Conservation (phyloP, 2,888 invertebrate genomes). For the Drosophila seclusa region DNA sequence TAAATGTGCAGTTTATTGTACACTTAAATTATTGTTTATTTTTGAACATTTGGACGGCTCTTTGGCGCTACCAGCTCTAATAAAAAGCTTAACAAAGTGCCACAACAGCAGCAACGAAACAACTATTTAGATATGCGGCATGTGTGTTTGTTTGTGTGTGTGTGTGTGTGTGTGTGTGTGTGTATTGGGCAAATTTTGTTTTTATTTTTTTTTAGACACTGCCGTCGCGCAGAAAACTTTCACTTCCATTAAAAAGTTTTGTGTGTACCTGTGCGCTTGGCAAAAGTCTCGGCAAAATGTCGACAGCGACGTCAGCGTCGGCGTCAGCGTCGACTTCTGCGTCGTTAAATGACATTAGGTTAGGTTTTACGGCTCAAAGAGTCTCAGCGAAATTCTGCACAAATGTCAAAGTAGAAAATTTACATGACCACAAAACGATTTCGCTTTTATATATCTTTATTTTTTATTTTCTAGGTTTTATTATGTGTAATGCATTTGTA, state of each 20-base stretch:
- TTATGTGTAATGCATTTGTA: constrained; percentile 24
- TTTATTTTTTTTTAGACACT: constrained; percentile 53
- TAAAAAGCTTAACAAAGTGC: constrained; percentile 26
- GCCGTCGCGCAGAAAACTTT: constrained; percentile 69
- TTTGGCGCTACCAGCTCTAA: constrained; percentile 62
- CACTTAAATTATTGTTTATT: constrained; percentile 46
- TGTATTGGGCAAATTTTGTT: constrained; percentile 46
- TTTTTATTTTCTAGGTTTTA: constrained; percentile 15
- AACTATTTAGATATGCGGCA: constrained; percentile 57
- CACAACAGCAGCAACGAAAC: constrained; percentile 32
- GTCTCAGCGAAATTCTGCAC: constrained; percentile 72
- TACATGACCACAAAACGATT: constrained; percentile 61
- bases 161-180: neutral
- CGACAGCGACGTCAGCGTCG: constrained; percentile 31
- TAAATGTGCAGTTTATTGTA: constrained; percentile 64
- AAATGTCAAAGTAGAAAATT: constrained; percentile 73
- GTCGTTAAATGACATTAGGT: constrained; percentile 76
- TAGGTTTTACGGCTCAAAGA: constrained; percentile 68
- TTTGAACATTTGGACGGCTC: constrained; percentile 57
- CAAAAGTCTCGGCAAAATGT: constrained; percentile 56
- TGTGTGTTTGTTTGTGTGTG: constrained; percentile 61
- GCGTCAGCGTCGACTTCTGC: constrained; percentile 28
- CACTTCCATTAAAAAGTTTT: constrained; percentile 77
- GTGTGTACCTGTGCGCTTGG: constrained; percentile 69
- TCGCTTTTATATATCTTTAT: constrained; percentile 62